Evolutionary conservation across 2,797 vertebrate genomes (phyloP).

Genomic region (Phrynocephalus vlangalii): DNA sequence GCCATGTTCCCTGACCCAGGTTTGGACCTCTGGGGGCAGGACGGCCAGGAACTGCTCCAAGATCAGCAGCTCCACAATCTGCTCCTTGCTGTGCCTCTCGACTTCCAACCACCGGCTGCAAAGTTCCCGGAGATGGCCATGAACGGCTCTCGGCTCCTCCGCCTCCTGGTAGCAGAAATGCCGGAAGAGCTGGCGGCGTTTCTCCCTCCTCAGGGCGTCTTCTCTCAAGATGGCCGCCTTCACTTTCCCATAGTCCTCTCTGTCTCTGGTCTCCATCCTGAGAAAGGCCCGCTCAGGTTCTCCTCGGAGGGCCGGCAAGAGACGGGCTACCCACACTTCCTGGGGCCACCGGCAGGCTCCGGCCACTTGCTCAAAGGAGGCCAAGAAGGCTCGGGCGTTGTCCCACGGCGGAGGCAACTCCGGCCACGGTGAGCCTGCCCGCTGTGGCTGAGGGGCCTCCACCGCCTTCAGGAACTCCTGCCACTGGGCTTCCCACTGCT

Average conservation of each 20-base stretch:
- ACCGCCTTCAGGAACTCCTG: conserved; percentile 18
- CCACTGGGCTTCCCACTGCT: conserved; percentile 33
- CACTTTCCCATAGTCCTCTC: conserved; percentile 26
- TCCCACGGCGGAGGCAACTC: conserved; percentile 8
- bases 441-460: not conserved
- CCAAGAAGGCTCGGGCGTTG: not conserved
- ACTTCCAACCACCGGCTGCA: conserved; percentile 22
- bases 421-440: not conserved
- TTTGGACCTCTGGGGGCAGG: conserved; percentile 3
- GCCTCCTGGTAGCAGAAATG: conserved; percentile 27
- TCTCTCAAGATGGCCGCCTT: conserved; percentile 10
- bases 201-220: not conserved
- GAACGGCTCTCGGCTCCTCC: not conserved
- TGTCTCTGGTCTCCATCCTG: not conserved
- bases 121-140: conserved; percentile 10
- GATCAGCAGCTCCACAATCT: conserved; percentile 8
- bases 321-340: not conserved
- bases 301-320: conserved; percentile 1
- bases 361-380: conserved; percentile 21
- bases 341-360: conserved; percentile 14
- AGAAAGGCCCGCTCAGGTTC: not conserved
- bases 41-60: conserved; percentile 21
- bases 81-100: conserved; percentile 3
- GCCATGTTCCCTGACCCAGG: conserved; percentile 16
- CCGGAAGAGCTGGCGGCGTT: conserved; percentile 1